Conservation (phyloP, 2,888 invertebrate species). For the Linyphia triangularis region DNA sequence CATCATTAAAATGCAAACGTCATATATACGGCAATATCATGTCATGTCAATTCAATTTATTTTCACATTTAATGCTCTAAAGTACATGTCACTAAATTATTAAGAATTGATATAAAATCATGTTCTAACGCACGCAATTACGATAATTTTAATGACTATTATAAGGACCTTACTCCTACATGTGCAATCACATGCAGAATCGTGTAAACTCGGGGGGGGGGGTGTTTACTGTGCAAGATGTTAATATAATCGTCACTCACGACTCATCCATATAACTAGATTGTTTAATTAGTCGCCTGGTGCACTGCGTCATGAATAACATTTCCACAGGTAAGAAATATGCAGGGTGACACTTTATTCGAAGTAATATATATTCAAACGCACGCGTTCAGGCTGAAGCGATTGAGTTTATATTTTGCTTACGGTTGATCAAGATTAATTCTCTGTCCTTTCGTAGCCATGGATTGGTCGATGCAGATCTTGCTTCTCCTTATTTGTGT, state of each 20-base stretch:
- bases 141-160: too few species aligned
- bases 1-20: too few species aligned
- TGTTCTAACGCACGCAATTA: too few species aligned
- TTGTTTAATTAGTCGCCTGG: slow-evolving; percentile 59
- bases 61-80: too few species aligned
- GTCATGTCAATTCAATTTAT: too few species aligned
- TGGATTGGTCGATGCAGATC: slow-evolving; percentile 20
- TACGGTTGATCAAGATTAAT: background rate
- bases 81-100: too few species aligned
- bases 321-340: background rate
- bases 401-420: background rate
- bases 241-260: slow-evolving; percentile 30
- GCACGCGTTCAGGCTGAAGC: background rate
- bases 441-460: background rate
- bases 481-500: background rate
- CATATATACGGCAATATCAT: too few species aligned
- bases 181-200: too few species aligned
- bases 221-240: background rate
- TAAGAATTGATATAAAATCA: too few species aligned
- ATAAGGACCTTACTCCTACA: too few species aligned
- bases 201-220: too few species aligned
- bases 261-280: slow-evolving; percentile 1
- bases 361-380: slow-evolving; percentile 15
- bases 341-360: background rate
- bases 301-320: slow-evolving; percentile 26